Evolutionary conservation across 2,888 invertebrate genomes (phyloP), one percentile per base, ranked within the genome.

Genomic region (Mayetiola destructor): DNA sequence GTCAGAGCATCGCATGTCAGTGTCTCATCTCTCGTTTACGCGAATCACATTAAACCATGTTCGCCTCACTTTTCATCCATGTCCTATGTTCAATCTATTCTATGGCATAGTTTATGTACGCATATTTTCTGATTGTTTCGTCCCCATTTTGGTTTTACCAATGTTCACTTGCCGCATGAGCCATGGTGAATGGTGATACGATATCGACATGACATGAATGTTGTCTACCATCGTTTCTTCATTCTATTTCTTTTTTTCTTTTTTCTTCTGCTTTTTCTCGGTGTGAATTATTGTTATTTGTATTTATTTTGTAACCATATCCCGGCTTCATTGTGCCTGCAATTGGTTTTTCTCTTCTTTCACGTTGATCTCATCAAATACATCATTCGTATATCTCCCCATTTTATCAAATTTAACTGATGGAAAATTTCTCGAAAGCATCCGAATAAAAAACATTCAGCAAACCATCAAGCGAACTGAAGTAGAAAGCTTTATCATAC

Each of bases 311-410:
- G 3, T 42, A 42, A 42, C 42, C 21, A 42, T 52, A 52, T 53
- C 30, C n/a, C n/a, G 30, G 53, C 53, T 53, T 9, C 30, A 18
- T 14, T 32, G 30, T 29, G 32, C 30, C 29, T 53, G 53, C n/a
- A n/a, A n/a, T n/a, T n/a, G n/a, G n/a, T 18, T 53, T 27, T 40
- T 40, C 23, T 39, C 18, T 14, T 42, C 48, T 48, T 9, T 48
- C 30, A 12, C 32, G n/a, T 30, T 53, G 53, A 53, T 53, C 53
- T 23, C 30, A 48, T 48, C 48, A 48, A 30, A 53, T 53, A 53
- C 53, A 53, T 53, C 53, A 53, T 53, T 30, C 53, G 30, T 30
- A 53, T 30, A 53, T 53, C 53, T 53, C 53, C 53, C 53, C 53
- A 53, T 53, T 53, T 30, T 29, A 53, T 30, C 53, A 53, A 53